Evolutionary conservation across 2,888 invertebrate genomes (phyloP), one percentile per base, ranked within the genome.

Genomic region (Spodoptera picta): DNA sequence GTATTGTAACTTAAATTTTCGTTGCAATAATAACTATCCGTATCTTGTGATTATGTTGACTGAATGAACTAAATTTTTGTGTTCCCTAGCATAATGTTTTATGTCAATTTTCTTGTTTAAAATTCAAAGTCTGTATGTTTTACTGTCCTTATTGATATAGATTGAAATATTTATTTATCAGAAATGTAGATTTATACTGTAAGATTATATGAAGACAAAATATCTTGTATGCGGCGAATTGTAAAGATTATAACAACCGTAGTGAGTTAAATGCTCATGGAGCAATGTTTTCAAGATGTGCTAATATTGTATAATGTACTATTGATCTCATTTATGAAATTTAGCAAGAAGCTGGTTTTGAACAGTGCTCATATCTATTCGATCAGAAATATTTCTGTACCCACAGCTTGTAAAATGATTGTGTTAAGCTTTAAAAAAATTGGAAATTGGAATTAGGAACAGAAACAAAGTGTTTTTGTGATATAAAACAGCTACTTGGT

Each of bases 241-340:
- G 81, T 84, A 83, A 84, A 85, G 71, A 75, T 81, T 80, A 75
- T 76, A 79, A 75, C 65, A 73, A 65, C 67, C 54, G 49, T 83
- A 81, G 69, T 70, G 74, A 71, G 65, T 80, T 62, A 62, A 57
- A 65, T 65, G 89, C 90, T 90, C 90, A 77, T 81, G 87, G 90
- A 90, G 90, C 90, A 65, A 76, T 69, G 69, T 83, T 85, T 83
- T 83, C 68, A 72, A 74, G 73, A 71, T 77, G 79, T 83, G 78
- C 79, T 85, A 77, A 77, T 79, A 71, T 70, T 76, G 52, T 72
- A 48, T 65, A 68, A 62, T 81, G 72, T 83, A 84, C 82, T 83
- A 87, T 87, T 91, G 92, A 92, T 92, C 92, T 92, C 92, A 92
- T 87, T 77, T 79, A 80, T 77, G 72, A 84, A 84, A 80, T 75